These are phyloP conservation scores for Oreohelix idahoensis DNA, from an alignment of 1,140 invertebrate genomes.

Conservation along the genomic window DNA sequence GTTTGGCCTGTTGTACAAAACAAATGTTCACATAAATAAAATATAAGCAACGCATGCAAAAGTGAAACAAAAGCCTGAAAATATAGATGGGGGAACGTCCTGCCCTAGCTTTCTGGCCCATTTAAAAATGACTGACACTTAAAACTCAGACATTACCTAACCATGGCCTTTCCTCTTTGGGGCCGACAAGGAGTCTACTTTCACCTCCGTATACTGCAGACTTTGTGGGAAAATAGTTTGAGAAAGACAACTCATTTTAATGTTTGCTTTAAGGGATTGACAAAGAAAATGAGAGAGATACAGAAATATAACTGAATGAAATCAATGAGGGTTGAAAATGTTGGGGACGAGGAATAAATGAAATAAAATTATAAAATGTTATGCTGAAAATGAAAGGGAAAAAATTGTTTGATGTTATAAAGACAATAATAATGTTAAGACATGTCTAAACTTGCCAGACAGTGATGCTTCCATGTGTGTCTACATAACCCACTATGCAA, in stretches of 20 bases:
- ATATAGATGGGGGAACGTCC: background rate
- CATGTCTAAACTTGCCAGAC: background rate
- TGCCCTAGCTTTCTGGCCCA: background rate
- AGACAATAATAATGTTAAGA: background rate
- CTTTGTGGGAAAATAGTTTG: background rate
- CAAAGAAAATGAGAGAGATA: background rate
- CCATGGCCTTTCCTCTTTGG: constrained; percentile 6
- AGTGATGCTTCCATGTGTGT: background rate
- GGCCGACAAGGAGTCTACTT: constrained; percentile 4
- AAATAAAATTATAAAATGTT: background rate
- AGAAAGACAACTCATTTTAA: background rate
- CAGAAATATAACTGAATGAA: background rate
- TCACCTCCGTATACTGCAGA: constrained; percentile 3
- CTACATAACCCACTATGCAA: too few species aligned
- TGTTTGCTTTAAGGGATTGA: background rate
- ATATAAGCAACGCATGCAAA: background rate
- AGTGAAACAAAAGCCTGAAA: background rate
- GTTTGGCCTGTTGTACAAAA: constrained; percentile 35
- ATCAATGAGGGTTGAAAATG: background rate
- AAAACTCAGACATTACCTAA: background rate
- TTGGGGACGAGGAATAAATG: background rate
- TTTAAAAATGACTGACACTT: background rate
- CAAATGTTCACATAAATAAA: constrained; percentile 3
- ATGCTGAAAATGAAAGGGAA: background rate
- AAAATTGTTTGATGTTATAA: background rate